These are phyloP conservation scores for Anguilla japonica DNA, from an alignment of 2,113 vertebrate species.

Conservation along the genomic window DNA sequence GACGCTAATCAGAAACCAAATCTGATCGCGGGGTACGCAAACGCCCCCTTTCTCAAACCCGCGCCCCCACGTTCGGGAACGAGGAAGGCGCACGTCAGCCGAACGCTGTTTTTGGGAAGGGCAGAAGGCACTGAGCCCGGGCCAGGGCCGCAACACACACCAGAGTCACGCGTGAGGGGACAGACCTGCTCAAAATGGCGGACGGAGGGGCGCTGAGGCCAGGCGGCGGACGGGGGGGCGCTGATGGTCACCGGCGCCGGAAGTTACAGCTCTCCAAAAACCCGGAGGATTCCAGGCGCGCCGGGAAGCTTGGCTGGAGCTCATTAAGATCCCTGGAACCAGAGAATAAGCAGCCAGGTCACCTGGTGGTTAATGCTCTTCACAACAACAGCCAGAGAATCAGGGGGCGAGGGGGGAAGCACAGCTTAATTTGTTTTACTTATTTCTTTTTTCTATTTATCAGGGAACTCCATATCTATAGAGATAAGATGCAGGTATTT, in stretches of 20 bases:
- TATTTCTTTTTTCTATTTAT: neutral
- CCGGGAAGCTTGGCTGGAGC: neutral
- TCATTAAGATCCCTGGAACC: neutral
- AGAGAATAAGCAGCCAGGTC: neutral
- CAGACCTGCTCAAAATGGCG: neutral
- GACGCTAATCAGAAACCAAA: constrained; percentile 54
- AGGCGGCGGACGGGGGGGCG: neutral
- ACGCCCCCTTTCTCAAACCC: neutral
- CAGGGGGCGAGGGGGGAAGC: no score
- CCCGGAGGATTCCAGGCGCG: neutral
- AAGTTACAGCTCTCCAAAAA: neutral
- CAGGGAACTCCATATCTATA: neutral
- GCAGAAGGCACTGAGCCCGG: constrained; percentile 12
- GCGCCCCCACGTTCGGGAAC: neutral
- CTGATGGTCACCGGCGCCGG: no score
- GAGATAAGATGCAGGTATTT: neutral
- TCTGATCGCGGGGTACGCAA: constrained; percentile 38
- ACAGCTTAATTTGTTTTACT: no score
- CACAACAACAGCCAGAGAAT: no score
- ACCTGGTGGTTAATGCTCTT: neutral
- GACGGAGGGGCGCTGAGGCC: neutral
- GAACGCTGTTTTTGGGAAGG: neutral
- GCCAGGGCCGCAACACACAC: neutral
- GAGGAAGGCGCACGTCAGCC: neutral
- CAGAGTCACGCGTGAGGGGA: neutral